phyloP scores from a whole-genome alignment of 2,113 vertebrate species.

The Uropsilus gracilis region DNA sequence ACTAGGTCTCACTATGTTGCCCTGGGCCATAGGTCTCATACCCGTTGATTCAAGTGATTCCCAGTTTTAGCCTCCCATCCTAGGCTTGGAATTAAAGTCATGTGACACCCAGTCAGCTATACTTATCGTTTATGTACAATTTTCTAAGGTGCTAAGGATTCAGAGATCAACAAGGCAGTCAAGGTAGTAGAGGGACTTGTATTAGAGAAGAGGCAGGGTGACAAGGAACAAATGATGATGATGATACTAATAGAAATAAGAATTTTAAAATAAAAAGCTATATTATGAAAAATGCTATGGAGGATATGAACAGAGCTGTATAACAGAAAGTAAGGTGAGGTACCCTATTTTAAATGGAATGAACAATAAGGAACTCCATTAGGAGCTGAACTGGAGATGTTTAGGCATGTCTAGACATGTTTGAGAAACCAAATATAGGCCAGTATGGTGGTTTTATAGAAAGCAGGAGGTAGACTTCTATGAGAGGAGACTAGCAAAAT shows the following conservation, averaged over 20 bases:
- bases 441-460: background rate
- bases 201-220: background rate
- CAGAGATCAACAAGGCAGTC: background rate
- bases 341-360: background rate
- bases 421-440: background rate
- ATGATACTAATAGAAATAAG: background rate
- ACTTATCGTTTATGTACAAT: conserved; percentile 21
- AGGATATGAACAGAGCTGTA: background rate
- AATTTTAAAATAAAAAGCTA: background rate
- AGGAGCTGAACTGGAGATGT: background rate
- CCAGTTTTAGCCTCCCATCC: no score
- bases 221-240: conserved; percentile 21
- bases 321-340: background rate
- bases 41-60: no score
- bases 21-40: no score
- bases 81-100: no score
- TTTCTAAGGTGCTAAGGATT: background rate
- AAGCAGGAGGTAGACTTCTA: background rate
- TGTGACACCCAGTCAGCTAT: no score
- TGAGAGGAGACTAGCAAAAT: background rate
- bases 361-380: background rate
- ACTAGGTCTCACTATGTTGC: no score
- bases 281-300: conserved; percentile 15
- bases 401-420: background rate
- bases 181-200: conserved; percentile 10